Base-by-base conservation (phyloP, 2,888 invertebrate species). In the Lymantria dispar region DNA sequence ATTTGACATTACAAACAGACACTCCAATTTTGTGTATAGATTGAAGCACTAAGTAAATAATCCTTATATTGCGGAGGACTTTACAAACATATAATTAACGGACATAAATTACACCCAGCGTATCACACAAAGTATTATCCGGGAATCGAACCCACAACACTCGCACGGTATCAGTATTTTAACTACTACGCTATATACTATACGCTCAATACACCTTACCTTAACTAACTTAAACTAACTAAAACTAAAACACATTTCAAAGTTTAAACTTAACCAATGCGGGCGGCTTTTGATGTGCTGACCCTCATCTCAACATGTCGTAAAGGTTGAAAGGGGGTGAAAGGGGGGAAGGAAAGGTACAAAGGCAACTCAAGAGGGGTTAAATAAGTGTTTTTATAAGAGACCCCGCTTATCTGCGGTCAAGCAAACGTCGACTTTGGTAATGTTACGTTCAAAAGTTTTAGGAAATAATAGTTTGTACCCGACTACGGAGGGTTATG, bases 371-470 rank as follows among this genome's bases (percentile, higher is more conserved):
- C 45, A 33, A 43, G 55, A 5, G 49, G 54, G 56, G 54, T 50
- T 36, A n/a, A 39, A 33, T 45, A 45, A 50, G 56, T 65, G 68
- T 67, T 65, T 64, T 48, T 52, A 36, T 15, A 65, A 61, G 65
- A 15, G 14, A 37, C 29, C n/a, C 46, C 44, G 61, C 68, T 74
- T 63, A 72, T 70, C 76, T 60, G 66, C 54, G 76, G 67, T 66
- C 69, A 68, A 60, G 59, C 67, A 74, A 66, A 10, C 45, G 43
- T 40, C 42, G 47, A 37, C 14, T 0, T 22, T 13, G 0, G 45
- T 0, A 72, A 66, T 46, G 42, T 38, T 22, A 15, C 0, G 13
- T 0, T 13, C 38, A 48, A 14, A 66, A 68, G 31, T 41, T 43
- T 31, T 51, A 42, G 1, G 2, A 2, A 1, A 38, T 38, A n/a